A percentile compares a stretch with the other conserved stretches of the same genome.
Conservation (phyloP, 30 jellyfish, hydroid and myxozoan species). For the Cassiopea xamachana region DNA sequence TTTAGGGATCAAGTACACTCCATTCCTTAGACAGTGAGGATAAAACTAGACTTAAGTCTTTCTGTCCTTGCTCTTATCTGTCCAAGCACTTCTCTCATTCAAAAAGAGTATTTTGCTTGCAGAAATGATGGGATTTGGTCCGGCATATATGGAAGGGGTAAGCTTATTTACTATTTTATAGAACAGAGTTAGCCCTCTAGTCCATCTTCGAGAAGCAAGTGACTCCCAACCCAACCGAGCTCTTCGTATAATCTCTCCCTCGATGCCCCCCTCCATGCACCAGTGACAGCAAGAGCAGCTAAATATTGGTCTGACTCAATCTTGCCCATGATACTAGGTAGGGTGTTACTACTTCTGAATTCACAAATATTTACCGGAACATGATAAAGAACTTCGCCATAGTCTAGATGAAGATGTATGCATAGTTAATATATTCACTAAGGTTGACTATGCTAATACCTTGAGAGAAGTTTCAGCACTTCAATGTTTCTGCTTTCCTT, state of each 20-base stretch:
- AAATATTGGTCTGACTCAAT: neutral
- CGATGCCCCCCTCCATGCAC: too few relatives aligned
- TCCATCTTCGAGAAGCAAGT: neutral
- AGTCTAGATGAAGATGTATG: neutral
- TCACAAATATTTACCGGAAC: neutral
- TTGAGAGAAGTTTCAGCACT: conserved; percentile 62
- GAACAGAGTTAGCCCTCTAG: neutral
- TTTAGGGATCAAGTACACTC: neutral
- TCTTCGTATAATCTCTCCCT: neutral
- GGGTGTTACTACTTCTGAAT: neutral
- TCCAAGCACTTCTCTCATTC: conserved; percentile 29
- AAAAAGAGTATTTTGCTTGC: conserved; percentile 20
- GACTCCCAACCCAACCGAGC: neutral
- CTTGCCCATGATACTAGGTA: neutral
- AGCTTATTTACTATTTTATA: neutral
- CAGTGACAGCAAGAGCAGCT: neutral
- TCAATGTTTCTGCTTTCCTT: conserved; percentile 31
- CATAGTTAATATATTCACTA: conserved; percentile 24
- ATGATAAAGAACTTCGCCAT: neutral
- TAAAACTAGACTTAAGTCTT: conserved; percentile 7
- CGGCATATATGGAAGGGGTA: neutral
- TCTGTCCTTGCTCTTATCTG: neutral
- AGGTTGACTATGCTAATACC: conserved; percentile 53
- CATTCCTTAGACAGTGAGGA: conserved; percentile 31
- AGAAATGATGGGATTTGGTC: conserved; percentile 29